These are phyloP conservation scores for Octonoba sinensis DNA, from an alignment of 2,888 invertebrate genomes.

Conservation along the genomic window DNA sequence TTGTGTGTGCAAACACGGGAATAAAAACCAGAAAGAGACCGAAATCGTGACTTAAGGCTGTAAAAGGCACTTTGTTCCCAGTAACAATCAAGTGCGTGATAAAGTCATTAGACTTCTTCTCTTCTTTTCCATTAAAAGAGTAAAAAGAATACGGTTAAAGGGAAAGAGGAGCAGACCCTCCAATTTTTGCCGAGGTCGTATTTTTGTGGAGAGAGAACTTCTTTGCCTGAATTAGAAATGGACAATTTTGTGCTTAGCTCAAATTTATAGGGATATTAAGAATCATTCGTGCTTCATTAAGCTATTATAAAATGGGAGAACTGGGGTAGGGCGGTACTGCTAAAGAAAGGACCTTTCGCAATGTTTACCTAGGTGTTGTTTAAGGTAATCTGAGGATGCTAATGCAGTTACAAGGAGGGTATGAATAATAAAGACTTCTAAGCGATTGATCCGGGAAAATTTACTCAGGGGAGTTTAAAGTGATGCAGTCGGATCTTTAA, in stretches of 20 bases:
- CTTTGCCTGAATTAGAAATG: slow-evolving; percentile 18
- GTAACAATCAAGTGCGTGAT: slow-evolving; percentile 52
- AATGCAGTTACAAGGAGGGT: too few relatives aligned
- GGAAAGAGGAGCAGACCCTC: slow-evolving; percentile 15
- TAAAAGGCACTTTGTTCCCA: slow-evolving; percentile 45
- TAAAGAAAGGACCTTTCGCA: too few relatives aligned
- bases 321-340: too few relatives aligned
- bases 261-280: slow-evolving; percentile 26
- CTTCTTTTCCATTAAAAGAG: too few relatives aligned
- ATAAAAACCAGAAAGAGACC: slow-evolving; percentile 6
- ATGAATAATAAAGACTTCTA: too few relatives aligned
- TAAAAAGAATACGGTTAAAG: background rate
- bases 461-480: too few relatives aligned
- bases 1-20: background rate
- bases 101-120: slow-evolving; percentile 40
- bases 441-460: too few relatives aligned
- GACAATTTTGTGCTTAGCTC: slow-evolving; percentile 44
- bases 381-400: too few relatives aligned
- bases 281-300: slow-evolving; percentile 17
- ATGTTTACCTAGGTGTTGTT: too few relatives aligned
- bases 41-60: slow-evolving; percentile 39
- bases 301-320: too few relatives aligned
- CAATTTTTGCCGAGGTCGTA: slow-evolving; percentile 3
- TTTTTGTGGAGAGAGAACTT: slow-evolving; percentile 2
- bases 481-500: too few relatives aligned